Conservation (phyloP, 1,140 invertebrate species). For the Proales similis region DNA sequence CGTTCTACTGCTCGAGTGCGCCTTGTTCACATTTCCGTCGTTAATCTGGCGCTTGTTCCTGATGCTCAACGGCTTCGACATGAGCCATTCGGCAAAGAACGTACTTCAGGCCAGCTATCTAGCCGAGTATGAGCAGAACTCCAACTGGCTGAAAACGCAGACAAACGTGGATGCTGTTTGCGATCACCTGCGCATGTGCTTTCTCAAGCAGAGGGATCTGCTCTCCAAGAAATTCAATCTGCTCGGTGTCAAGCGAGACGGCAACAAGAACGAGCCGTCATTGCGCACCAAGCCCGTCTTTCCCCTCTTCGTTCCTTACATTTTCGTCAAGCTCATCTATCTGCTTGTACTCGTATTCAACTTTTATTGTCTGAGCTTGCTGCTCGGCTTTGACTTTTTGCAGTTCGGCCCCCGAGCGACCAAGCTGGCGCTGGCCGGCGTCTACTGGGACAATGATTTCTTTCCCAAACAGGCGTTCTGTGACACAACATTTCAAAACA, state of each 20-base stretch:
- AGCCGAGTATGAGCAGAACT: conserved; percentile 9
- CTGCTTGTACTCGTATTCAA: conserved; percentile 7
- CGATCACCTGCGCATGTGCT: conserved; percentile 12
- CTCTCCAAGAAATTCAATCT: conserved; percentile 18
- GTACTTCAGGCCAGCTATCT: conserved; percentile 3
- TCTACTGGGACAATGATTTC: background rate
- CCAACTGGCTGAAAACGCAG: conserved; percentile 23
- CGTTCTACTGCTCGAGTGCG: conserved; percentile 47
- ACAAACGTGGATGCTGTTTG: background rate
- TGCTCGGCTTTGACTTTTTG: conserved; percentile 47
- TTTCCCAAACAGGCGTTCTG: conserved; percentile 26
- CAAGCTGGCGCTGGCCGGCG: background rate
- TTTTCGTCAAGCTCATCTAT: conserved; percentile 23
- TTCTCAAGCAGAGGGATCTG: conserved; percentile 17
- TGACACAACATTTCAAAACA: background rate
- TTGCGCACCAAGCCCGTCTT: conserved; percentile 17
- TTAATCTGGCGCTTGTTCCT: conserved; percentile 42
- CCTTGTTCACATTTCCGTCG: conserved; percentile 46
- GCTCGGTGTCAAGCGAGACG: background rate
- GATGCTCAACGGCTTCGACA: conserved; percentile 16
- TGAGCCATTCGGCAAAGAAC: conserved; percentile 1
- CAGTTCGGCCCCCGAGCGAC: background rate
- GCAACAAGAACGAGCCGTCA: conserved; percentile 14
- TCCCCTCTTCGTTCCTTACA: conserved; percentile 11
- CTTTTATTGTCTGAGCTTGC: conserved; percentile 54